Conservation (phyloP, 2,888 invertebrate genomes). For the Andrena minutula region DNA sequence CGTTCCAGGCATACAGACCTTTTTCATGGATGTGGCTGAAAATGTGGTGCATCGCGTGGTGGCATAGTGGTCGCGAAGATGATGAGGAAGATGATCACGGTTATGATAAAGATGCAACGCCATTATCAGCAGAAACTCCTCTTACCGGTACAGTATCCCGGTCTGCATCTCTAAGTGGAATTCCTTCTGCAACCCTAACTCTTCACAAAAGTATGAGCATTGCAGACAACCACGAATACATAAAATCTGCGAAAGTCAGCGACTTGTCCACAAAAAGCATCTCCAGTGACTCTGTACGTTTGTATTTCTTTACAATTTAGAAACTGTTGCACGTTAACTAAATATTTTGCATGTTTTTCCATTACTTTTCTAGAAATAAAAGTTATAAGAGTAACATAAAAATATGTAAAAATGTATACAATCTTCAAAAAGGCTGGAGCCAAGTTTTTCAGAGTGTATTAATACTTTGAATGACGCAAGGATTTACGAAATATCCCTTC, state of each 20-base stretch:
- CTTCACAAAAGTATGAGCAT: slow-evolving; percentile 74
- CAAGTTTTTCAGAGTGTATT: no score
- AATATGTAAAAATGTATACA: no score
- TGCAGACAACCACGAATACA: slow-evolving; percentile 85
- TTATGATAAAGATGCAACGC: slow-evolving; percentile 88
- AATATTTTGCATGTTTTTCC: not conserved
- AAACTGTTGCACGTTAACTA: slow-evolving; percentile 9
- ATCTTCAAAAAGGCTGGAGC: no score
- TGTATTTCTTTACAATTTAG: not conserved
- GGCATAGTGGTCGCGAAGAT: slow-evolving; percentile 95
- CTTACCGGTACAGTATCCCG: slow-evolving; percentile 94
- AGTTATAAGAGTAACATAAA: no score
- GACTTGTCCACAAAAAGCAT: slow-evolving; percentile 79
- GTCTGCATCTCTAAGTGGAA: slow-evolving; percentile 93
- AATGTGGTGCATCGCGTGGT: slow-evolving; percentile 95
- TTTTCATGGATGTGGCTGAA: slow-evolving; percentile 87
- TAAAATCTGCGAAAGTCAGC: slow-evolving; percentile 78
- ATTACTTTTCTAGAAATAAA: not conserved
- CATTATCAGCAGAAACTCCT: slow-evolving; percentile 94
- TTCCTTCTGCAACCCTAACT: slow-evolving; percentile 83
- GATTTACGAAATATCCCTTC: no score
- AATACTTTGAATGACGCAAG: no score
- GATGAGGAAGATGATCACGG: slow-evolving; percentile 90
- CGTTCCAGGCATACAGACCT: slow-evolving; percentile 84
- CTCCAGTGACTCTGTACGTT: slow-evolving; percentile 82